These are phyloP conservation scores for Ammodytes dubius DNA, from an alignment of 2,113 vertebrate species.

Conservation along the genomic window DNA sequence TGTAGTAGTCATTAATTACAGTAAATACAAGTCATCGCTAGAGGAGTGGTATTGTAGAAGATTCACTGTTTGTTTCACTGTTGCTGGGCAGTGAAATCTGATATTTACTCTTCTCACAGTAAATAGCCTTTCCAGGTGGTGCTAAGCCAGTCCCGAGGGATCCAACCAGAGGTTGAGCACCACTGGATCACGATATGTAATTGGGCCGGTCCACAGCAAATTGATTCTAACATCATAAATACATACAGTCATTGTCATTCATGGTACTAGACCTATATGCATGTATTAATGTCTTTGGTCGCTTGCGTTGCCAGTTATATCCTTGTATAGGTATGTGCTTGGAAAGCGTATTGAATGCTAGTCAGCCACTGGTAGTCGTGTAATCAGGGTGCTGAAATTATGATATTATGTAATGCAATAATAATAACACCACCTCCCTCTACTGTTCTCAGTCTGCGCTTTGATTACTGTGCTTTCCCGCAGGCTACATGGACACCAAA, in stretches of 20 bases:
- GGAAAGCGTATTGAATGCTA: conserved; percentile 24
- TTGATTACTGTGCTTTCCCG: conserved; percentile 45
- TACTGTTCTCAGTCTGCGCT: conserved; percentile 38
- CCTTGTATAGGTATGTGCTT: conserved; percentile 7
- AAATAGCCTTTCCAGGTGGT: conserved; percentile 55
- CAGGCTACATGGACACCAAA: conserved; percentile 27
- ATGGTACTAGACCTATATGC: background rate
- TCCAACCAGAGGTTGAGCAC: conserved; percentile 45
- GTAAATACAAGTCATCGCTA: conserved; percentile 8
- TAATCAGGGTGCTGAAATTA: conserved; percentile 31
- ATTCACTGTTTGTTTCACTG: background rate
- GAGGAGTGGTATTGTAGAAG: conserved; percentile 18
- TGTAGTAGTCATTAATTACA: conserved; percentile 36
- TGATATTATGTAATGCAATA: conserved; percentile 60
- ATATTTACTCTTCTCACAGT: conserved; percentile 47
- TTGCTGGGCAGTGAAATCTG: conserved; percentile 11
- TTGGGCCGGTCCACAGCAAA: conserved; percentile 38
- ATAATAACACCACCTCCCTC: conserved; percentile 43
- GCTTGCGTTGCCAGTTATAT: background rate
- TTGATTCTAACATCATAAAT: conserved; percentile 47
- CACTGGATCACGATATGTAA: conserved; percentile 47
- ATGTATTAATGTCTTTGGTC: background rate
- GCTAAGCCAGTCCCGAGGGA: conserved; percentile 41
- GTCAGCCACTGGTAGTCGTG: conserved; percentile 23
- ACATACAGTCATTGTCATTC: conserved; percentile 23